A percentile compares a stretch with the other conserved stretches of the same genome.
phyloP scores from a whole-genome alignment of 2,797 vertebrate species.

The Esox masquinongy region DNA sequence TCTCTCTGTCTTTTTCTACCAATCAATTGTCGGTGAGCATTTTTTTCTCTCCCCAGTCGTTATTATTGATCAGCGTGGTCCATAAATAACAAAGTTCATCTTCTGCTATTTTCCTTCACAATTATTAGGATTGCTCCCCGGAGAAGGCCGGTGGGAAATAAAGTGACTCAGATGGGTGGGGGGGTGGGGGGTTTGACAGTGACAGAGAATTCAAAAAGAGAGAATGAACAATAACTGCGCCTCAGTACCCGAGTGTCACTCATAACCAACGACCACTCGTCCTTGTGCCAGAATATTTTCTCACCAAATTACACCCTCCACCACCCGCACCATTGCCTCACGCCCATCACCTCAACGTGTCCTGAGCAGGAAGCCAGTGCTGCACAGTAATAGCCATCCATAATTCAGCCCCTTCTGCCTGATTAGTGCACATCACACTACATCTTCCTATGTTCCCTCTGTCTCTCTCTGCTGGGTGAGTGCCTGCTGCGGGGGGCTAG shows the following conservation, averaged over 20 bases:
- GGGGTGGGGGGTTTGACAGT: not conserved
- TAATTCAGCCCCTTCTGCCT: conserved; percentile 42
- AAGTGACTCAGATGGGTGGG: not conserved
- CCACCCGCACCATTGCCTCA: conserved; percentile 3
- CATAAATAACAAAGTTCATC: conserved; percentile 10
- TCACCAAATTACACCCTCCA: not conserved
- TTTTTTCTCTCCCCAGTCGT: not conserved
- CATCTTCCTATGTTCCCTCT: not conserved
- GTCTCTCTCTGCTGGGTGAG: too few relatives aligned
- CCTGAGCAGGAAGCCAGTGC: conserved; percentile 6
- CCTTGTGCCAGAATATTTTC: conserved; percentile 7
- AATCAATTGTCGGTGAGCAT: not conserved
- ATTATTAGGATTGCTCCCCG: not conserved
- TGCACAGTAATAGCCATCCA: conserved; percentile 41
- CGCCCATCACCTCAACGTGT: conserved; percentile 1
- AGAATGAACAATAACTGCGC: not conserved
- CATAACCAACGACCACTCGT: not conserved
- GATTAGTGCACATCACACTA: conserved; percentile 31
- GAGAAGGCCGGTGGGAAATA: not conserved
- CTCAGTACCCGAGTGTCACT: conserved; percentile 5
- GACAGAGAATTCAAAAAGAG: not conserved
- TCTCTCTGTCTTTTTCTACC: conserved; percentile 1
- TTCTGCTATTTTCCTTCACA: not conserved
- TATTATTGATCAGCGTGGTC: conserved; percentile 5
- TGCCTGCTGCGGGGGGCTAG: too few relatives aligned